A percentile compares a stretch with the other conserved stretches of the same genome.
Evolutionary conservation across 2,888 invertebrate genomes (phyloP).

Genomic region (Aplocera efformata): DNA sequence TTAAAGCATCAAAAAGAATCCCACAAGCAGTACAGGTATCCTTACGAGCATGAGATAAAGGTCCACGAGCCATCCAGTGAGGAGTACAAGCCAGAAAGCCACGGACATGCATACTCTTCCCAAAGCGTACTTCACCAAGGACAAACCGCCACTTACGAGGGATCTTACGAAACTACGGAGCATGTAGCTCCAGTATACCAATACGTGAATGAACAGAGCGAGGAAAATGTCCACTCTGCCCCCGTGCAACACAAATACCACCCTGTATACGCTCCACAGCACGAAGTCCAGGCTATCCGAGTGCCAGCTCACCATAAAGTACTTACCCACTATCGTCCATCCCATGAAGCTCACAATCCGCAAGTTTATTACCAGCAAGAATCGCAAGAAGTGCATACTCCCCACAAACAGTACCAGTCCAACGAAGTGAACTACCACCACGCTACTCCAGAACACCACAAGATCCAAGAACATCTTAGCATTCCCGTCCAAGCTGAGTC

Average conservation of each 20-base stretch:
- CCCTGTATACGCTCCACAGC: slow-evolving; percentile 27
- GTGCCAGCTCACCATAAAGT: slow-evolving; percentile 30
- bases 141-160: slow-evolving; percentile 38
- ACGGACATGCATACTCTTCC: slow-evolving; percentile 47
- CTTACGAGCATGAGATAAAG: slow-evolving; percentile 37
- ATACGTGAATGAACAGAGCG: slow-evolving; percentile 42
- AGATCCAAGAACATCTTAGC: slow-evolving; percentile 1
- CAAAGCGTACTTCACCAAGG: slow-evolving; percentile 53
- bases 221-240: slow-evolving; percentile 24
- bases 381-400: slow-evolving; percentile 8
- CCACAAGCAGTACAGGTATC: slow-evolving; percentile 47
- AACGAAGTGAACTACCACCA: slow-evolving; percentile 10
- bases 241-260: slow-evolving; percentile 29
- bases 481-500: slow-evolving; percentile 30
- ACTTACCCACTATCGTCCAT: slow-evolving; percentile 23
- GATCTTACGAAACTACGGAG: slow-evolving; percentile 46
- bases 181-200: slow-evolving; percentile 52
- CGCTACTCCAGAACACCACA: slow-evolving; percentile 18
- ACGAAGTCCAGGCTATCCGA: slow-evolving; percentile 37
- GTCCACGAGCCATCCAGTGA: slow-evolving; percentile 39
- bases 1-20: slow-evolving; percentile 49
- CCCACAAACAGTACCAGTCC: slow-evolving; percentile 10
- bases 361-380: slow-evolving; percentile 14
- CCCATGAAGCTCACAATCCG: slow-evolving; percentile 22
- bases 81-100: slow-evolving; percentile 36